phyloP scores from a whole-genome alignment of 2,797 vertebrate genomes.

The Aviceda leuphotes region DNA sequence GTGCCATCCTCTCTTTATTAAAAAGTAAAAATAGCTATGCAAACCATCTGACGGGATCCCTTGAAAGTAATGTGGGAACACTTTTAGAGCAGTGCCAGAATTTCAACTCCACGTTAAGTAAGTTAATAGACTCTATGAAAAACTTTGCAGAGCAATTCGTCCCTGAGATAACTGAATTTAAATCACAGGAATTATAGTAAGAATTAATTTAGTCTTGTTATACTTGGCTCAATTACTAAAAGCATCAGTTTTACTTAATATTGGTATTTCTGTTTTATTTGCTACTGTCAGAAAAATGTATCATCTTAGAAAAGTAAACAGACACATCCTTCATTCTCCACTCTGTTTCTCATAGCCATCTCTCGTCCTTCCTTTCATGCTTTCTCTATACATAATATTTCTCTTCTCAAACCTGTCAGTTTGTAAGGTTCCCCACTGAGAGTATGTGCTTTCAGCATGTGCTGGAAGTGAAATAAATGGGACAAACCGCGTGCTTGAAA shows the following conservation, averaged over 20 bases:
- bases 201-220: slow-evolving; percentile 28
- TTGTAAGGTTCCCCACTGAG: background rate
- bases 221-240: background rate
- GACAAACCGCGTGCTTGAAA: background rate
- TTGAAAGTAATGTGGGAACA: background rate
- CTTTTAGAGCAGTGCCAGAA: background rate
- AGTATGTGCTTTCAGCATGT: background rate
- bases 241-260: background rate
- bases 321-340: background rate
- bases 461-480: slow-evolving; percentile 5
- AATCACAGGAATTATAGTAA: slow-evolving; percentile 11
- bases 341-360: background rate
- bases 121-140: background rate
- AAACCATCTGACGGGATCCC: background rate
- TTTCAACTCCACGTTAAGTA: background rate
- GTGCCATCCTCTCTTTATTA: background rate
- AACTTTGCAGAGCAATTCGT: slow-evolving; percentile 1
- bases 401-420: slow-evolving; percentile 9
- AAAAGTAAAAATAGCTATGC: slow-evolving; percentile 10
- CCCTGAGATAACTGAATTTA: background rate
- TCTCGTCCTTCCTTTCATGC: background rate
- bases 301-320: background rate
- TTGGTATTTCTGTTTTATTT: background rate
- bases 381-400: background rate
- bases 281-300: background rate